phyloP scores from a whole-genome alignment of 2,797 vertebrate species.

The Mus minutoides region DNA sequence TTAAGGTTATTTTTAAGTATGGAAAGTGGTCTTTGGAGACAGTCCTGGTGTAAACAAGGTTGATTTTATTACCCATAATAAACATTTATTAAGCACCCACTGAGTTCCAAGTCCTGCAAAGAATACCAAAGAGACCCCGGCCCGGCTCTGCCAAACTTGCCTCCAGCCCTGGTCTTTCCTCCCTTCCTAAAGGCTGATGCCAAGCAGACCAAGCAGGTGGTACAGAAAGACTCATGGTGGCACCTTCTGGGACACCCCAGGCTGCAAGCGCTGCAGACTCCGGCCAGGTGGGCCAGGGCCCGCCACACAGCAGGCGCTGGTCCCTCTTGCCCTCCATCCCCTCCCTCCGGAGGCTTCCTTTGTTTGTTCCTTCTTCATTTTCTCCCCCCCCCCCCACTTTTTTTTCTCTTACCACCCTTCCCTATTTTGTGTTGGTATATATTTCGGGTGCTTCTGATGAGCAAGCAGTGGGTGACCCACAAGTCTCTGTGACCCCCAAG shows the following conservation, averaged over 20 bases:
- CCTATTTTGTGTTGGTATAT: too few relatives aligned
- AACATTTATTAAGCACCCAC: slow-evolving; percentile 72
- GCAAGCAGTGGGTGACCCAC: background rate
- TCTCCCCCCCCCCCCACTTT: too few relatives aligned
- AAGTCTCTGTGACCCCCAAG: too few relatives aligned
- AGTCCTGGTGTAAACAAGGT: slow-evolving; percentile 60
- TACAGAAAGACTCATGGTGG: background rate
- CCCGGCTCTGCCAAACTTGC: slow-evolving; percentile 23
- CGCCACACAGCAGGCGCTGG: accelerated
- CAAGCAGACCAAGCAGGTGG: background rate
- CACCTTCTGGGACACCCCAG: background rate
- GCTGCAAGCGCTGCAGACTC: background rate
- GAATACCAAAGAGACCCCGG: slow-evolving; percentile 48
- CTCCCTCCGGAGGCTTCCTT: background rate
- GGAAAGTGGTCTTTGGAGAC: slow-evolving; percentile 72
- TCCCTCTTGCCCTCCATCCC: background rate
- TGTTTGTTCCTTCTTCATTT: background rate
- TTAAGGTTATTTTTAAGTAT: slow-evolving; percentile 67
- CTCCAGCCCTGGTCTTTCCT: accelerated
- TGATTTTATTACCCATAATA: slow-evolving; percentile 68
- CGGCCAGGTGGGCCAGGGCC: background rate
- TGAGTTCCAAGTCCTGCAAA: background rate
- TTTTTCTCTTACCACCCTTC: background rate
- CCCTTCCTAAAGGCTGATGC: accelerated
- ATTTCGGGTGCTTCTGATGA: background rate